phyloP scores from a whole-genome alignment of 2,888 invertebrate genomes.

The Creontiades dilutus region DNA sequence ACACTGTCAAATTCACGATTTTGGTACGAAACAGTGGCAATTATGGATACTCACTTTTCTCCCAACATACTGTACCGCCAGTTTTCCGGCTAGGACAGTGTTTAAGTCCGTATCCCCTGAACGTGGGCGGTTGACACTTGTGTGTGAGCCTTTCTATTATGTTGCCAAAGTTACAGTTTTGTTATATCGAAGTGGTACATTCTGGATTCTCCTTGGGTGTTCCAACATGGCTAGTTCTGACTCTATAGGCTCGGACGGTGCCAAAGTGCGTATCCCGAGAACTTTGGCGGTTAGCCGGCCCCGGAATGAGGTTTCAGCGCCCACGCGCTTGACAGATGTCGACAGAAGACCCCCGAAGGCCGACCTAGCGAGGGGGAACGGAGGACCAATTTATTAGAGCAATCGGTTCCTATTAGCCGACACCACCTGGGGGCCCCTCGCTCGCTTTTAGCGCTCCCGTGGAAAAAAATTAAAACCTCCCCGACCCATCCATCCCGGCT shows the following conservation, averaged over 20 bases:
- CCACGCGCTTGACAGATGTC: slow-evolving; percentile 60
- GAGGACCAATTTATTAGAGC: slow-evolving; percentile 55
- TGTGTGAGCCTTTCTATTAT: no score
- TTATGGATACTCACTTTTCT: no score
- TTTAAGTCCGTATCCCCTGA: neutral
- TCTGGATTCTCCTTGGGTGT: no score
- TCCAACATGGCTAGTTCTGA: no score
- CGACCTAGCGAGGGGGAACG: neutral
- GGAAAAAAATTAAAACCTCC: slow-evolving; percentile 23
- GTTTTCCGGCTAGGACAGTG: neutral
- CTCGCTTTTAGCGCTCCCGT: neutral
- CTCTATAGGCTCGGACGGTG: no score
- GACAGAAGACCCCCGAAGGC: slow-evolving; percentile 46
- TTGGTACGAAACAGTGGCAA: no score
- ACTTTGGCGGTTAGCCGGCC: neutral
- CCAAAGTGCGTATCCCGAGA: neutral
- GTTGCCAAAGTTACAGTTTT: no score
- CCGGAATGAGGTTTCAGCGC: slow-evolving; percentile 52
- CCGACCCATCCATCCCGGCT: slow-evolving; percentile 11
- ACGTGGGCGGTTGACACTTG: slow-evolving; percentile 1
- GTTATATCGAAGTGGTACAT: no score
- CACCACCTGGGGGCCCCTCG: slow-evolving; percentile 51
- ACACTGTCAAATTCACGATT: no score
- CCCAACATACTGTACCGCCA: no score
- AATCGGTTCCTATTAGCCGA: slow-evolving; percentile 56